Evolutionary conservation across 2,113 vertebrate species (phyloP), one percentile per base, ranked within the genome.

Genomic region (Spilogale gracilis): DNA sequence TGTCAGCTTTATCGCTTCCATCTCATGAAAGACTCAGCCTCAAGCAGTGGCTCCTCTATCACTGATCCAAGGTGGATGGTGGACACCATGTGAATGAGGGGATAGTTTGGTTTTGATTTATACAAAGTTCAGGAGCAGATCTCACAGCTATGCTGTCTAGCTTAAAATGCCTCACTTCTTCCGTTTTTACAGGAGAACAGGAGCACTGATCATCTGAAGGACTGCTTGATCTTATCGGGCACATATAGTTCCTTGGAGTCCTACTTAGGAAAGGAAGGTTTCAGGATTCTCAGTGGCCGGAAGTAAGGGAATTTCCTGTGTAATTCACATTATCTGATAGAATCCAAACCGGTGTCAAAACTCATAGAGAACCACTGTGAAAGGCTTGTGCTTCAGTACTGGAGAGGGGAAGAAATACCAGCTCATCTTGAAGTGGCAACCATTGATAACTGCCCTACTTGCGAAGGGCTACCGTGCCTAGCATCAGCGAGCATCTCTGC

Each of bases 241-340:
- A 78, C 88, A 65, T 96, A 94, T 56, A 92, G 83, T 61, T 94
- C 80, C 58, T 67, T 43, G 45, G 84, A 91, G 84, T 82, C 58
- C 52, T 65, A 63, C n/a, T 93, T 88, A 56, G 0, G 32, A 96
- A 97, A 91, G 1, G 11, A 23, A 3, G 61, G 83, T 74, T 93
- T 90, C 48, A 45, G 43, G 52, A 81, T 61, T 91, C 76, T 79
- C 30, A 71, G 88, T n/a, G 32, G 88, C 56, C 54, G 82, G 3
- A 94, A 94, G 76, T 89, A 69, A 88, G 88, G 92, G 71, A 61
- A 83, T 80, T 89, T 91, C 91, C 78, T 30, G 16, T 38, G 81
- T 54, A 45, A 71, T 82, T 85, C 17, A 43, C 52, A 69, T 63
- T 78, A 52, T 73, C 27, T 78, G 93, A 65, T 52, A 92, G 80